These are phyloP conservation scores for Orbicella faveolata DNA, from an alignment of 64 coral and sea anemone species.

Conservation along the genomic window DNA sequence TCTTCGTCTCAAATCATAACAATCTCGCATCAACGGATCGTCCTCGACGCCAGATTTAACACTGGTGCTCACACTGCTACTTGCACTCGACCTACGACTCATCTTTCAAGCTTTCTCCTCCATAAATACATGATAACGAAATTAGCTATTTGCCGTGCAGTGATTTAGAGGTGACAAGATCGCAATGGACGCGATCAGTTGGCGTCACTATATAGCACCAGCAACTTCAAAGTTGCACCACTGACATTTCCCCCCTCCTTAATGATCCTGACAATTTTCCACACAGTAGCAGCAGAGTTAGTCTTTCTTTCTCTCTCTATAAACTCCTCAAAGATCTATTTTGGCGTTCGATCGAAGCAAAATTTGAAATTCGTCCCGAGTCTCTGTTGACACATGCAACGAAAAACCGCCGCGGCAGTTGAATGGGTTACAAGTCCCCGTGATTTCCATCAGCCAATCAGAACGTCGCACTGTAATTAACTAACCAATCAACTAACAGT, in stretches of 20 bases:
- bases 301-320: neutral
- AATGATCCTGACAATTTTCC: neutral
- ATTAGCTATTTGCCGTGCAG: slow-evolving; percentile 5
- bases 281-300: neutral
- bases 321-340: slow-evolving; percentile 22
- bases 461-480: neutral
- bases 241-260: neutral
- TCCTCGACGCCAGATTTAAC: slow-evolving; percentile 83
- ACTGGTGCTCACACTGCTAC: slow-evolving; percentile 82
- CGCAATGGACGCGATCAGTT: neutral
- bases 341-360: slow-evolving; percentile 20
- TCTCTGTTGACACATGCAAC: slow-evolving; percentile 85
- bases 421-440: slow-evolving; percentile 69
- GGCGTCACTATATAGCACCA: neutral
- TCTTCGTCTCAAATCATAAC: slow-evolving; percentile 91
- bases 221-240: neutral
- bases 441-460: slow-evolving; percentile 66
- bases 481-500: neutral
- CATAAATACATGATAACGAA: slow-evolving; percentile 9
- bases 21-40: slow-evolving; percentile 96
- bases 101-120: slow-evolving; percentile 52
- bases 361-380: slow-evolving; percentile 76
- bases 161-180: neutral
- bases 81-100: slow-evolving; percentile 98
- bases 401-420: slow-evolving; percentile 98